Percentiles rank a stretch among this genome's conserved stretches.
phyloP scores from a whole-genome alignment of 2,888 invertebrate species.

The Campoplex capitator region DNA sequence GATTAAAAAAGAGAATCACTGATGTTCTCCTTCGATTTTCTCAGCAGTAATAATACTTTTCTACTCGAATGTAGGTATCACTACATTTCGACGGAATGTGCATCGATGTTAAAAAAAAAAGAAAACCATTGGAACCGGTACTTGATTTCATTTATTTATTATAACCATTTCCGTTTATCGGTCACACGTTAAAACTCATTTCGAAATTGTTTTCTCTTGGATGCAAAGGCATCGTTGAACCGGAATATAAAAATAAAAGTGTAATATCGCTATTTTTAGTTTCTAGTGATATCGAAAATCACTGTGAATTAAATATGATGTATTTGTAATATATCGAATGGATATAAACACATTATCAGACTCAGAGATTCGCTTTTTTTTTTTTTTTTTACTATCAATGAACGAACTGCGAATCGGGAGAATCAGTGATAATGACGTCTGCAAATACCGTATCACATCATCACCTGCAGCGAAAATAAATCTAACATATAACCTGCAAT shows the following conservation, averaged over 20 bases:
- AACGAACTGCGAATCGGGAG: neutral
- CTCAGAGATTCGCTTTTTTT: neutral
- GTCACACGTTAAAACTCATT: neutral
- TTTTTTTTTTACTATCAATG: neutral
- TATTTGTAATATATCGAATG: no score
- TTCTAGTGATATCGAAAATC: no score
- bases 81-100: no score
- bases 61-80: neutral
- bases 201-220: neutral
- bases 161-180: neutral
- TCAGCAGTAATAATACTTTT: neutral
- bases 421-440: slow-evolving; percentile 5
- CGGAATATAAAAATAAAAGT: neutral
- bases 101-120: no score
- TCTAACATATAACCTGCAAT: slow-evolving; percentile 16
- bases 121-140: neutral
- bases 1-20: neutral
- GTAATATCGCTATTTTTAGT: no score
- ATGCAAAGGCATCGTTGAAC: neutral
- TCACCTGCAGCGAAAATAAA: slow-evolving; percentile 14
- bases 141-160: neutral
- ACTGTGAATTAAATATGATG: no score
- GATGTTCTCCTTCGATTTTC: neutral
- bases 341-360: no score
- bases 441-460: neutral